Evolutionary conservation across 2,888 invertebrate species (phyloP).

Genomic region (Ectemnius lituratus): DNA sequence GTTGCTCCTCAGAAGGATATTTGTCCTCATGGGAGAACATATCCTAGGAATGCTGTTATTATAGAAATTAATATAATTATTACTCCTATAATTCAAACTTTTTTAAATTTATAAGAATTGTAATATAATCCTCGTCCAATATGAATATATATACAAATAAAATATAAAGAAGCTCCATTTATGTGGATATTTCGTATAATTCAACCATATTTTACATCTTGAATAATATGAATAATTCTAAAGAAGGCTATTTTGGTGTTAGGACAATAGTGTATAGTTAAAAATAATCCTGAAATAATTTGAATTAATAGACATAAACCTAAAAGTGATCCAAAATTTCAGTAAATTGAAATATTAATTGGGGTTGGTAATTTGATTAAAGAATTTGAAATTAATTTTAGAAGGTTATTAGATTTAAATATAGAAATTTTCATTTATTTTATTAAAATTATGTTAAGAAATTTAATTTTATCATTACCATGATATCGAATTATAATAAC

Average conservation of each 20-base stretch:
- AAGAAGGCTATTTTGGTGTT: slow-evolving; percentile 83
- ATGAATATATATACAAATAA: slow-evolving; percentile 85
- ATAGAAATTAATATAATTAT: slow-evolving; percentile 84
- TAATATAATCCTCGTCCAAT: slow-evolving; percentile 84
- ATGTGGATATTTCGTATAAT: slow-evolving; percentile 83
- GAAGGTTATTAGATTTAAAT: slow-evolving; percentile 59
- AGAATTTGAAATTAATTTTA: slow-evolving; percentile 82
- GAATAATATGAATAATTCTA: slow-evolving; percentile 84
- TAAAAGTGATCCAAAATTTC: slow-evolving; percentile 85
- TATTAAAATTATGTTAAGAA: slow-evolving; percentile 81
- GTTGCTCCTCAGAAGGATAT: slow-evolving; percentile 90
- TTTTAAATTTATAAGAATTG: slow-evolving; percentile 81
- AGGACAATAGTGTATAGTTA: slow-evolving; percentile 85
- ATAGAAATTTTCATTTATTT: slow-evolving; percentile 80
- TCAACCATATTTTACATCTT: slow-evolving; percentile 86
- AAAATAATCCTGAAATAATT: slow-evolving; percentile 84
- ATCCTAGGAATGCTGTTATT: slow-evolving; percentile 87
- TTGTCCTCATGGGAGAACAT: slow-evolving; percentile 89
- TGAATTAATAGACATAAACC: slow-evolving; percentile 83
- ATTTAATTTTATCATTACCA: slow-evolving; percentile 71
- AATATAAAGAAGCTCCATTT: slow-evolving; percentile 87
- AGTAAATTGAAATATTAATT: slow-evolving; percentile 82
- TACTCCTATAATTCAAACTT: slow-evolving; percentile 84
- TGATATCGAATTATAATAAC: slow-evolving; percentile 15
- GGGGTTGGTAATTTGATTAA: slow-evolving; percentile 82